These are phyloP conservation scores for Antrozous pallidus DNA, from an alignment of 2,797 vertebrate species.

Conservation along the genomic window DNA sequence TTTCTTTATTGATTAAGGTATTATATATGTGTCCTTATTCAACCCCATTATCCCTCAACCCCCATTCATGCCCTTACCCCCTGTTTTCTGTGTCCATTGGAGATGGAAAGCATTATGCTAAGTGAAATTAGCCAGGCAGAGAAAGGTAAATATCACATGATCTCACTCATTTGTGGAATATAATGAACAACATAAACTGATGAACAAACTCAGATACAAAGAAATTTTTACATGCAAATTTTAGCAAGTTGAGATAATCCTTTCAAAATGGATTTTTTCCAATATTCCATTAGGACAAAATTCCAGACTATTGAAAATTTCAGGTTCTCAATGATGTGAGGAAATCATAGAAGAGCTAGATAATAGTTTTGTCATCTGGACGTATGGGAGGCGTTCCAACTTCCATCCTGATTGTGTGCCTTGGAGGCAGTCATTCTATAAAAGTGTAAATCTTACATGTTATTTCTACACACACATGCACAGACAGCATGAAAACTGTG, in stretches of 20 bases:
- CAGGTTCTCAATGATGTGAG: not conserved
- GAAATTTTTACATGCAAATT: conserved; percentile 38
- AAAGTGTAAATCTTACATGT: not conserved
- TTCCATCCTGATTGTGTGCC: not conserved
- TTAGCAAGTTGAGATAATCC: not conserved
- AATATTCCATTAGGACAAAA: not conserved
- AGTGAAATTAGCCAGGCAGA: too few relatives aligned
- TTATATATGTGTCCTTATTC: too few relatives aligned
- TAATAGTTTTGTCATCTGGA: not conserved
- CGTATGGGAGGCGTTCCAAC: not conserved
- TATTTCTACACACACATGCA: not conserved
- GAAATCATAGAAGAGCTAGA: not conserved
- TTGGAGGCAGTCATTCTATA: not conserved
- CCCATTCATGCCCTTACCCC: too few relatives aligned
- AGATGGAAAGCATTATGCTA: too few relatives aligned
- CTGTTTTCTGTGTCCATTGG: too few relatives aligned
- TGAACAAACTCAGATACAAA: too few relatives aligned
- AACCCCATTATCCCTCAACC: too few relatives aligned
- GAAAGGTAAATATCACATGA: too few relatives aligned
- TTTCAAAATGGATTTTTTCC: conserved; percentile 16
- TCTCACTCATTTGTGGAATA: too few relatives aligned
- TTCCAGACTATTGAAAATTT: not conserved
- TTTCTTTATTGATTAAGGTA: too few relatives aligned
- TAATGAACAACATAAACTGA: too few relatives aligned
- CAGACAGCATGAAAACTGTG: not conserved